A percentile compares a stretch with the other conserved stretches of the same genome.
phyloP scores from a whole-genome alignment of 2,797 vertebrate species.

The Hybognathus amarus region DNA sequence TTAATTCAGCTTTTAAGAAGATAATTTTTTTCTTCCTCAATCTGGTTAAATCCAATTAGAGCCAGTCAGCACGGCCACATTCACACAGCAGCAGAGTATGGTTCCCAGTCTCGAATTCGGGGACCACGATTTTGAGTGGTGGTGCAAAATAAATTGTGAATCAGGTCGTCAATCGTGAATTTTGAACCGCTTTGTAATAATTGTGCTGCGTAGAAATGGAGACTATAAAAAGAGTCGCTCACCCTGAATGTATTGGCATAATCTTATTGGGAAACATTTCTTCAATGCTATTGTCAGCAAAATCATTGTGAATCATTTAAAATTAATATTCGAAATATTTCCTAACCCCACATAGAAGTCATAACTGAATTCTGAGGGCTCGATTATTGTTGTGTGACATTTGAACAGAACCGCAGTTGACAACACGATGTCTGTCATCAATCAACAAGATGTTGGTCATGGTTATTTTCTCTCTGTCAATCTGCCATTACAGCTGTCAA shows the following conservation, averaged over 20 bases:
- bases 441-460: slow-evolving; percentile 11
- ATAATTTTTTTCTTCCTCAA: slow-evolving; percentile 29
- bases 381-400: not conserved
- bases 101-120: not conserved
- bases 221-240: not conserved
- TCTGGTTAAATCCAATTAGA: slow-evolving; percentile 22
- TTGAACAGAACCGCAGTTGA: not conserved
- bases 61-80: slow-evolving; percentile 7
- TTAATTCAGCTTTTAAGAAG: slow-evolving; percentile 35
- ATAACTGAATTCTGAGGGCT: not conserved
- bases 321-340: not conserved
- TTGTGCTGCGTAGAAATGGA: not conserved
- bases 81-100: not conserved
- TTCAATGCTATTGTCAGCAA: not conserved
- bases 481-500: slow-evolving; percentile 6
- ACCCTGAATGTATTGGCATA: not conserved
- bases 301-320: not conserved
- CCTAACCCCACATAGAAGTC: not conserved
- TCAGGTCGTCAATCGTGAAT: not conserved
- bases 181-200: not conserved
- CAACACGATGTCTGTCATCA: slow-evolving; percentile 17
- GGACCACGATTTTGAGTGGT: not conserved
- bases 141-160: not conserved
- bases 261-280: not conserved
- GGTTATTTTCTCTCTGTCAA: slow-evolving; percentile 16